Conservation (phyloP, 2,797 vertebrate genomes). For the Sternarchorhynchus goeldii region DNA sequence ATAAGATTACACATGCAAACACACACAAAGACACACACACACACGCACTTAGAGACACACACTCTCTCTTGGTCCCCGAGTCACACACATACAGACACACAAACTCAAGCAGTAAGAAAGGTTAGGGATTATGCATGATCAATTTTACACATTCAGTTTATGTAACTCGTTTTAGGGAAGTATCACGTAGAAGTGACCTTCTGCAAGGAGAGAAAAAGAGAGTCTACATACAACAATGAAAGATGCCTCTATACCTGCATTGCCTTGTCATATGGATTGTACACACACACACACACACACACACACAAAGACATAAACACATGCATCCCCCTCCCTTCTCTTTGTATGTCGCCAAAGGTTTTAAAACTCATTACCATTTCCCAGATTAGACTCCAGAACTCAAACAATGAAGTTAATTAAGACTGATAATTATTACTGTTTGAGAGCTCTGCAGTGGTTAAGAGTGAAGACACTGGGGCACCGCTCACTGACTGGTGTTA, state of each 20-base stretch:
- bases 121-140: conserved; percentile 22
- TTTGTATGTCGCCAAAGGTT: conserved; percentile 53
- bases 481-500: conserved; percentile 35
- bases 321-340: conserved; percentile 14
- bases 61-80: neutral
- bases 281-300: neutral
- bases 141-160: conserved; percentile 21
- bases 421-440: conserved; percentile 60
- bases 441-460: conserved; percentile 47
- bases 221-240: conserved; percentile 8
- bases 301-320: neutral
- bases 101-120: conserved; percentile 14
- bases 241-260: neutral
- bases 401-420: conserved; percentile 67
- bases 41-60: neutral
- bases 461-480: conserved; percentile 42
- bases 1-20: conserved; percentile 32
- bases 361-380: conserved; percentile 65
- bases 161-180: conserved; percentile 18
- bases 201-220: neutral
- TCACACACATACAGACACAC: conserved; percentile 1
- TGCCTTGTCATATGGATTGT: neutral
- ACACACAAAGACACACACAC: neutral
- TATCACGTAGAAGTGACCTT: neutral
- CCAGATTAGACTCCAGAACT: conserved; percentile 59